These are phyloP conservation scores for Odontesthes bonariensis DNA, from an alignment of 2,113 vertebrate species.

Conservation along the genomic window DNA sequence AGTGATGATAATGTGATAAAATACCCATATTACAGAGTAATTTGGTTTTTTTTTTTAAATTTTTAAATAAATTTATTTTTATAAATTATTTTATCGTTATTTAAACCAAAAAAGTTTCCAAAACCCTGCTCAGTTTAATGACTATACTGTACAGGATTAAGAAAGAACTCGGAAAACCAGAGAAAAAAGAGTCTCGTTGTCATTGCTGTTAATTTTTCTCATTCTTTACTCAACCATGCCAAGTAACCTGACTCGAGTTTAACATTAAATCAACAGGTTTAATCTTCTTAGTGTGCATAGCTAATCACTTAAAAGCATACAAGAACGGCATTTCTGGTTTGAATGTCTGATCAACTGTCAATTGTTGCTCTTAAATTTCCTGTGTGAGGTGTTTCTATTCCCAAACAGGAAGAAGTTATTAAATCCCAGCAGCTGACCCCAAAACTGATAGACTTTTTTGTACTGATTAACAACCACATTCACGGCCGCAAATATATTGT, in stretches of 20 bases:
- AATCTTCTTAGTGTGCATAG: constrained; percentile 1
- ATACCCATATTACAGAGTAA: not conserved
- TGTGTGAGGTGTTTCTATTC: constrained; percentile 33
- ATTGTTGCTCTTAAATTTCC: constrained; percentile 12
- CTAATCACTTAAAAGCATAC: constrained; percentile 26
- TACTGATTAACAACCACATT: constrained; percentile 23
- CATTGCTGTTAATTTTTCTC: constrained; percentile 8
- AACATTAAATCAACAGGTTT: constrained; percentile 41
- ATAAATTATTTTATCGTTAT: not conserved
- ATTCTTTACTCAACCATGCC: not conserved
- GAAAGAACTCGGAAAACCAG: not conserved
- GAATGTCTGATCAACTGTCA: constrained; percentile 29
- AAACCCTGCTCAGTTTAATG: not conserved
- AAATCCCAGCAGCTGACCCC: constrained; percentile 12
- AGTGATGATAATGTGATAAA: not conserved
- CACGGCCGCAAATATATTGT: constrained; percentile 41
- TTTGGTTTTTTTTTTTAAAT: not conserved
- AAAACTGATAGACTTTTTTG: not conserved
- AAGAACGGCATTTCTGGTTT: not conserved
- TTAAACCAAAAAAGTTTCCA: too few relatives aligned
- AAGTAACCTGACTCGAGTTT: constrained; percentile 20
- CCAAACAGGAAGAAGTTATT: constrained; percentile 19
- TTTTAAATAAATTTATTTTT: too few relatives aligned
- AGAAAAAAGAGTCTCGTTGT: not conserved
- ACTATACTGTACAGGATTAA: not conserved